Conservation (phyloP, 2,888 invertebrate species). For the Brachyptera putata region DNA sequence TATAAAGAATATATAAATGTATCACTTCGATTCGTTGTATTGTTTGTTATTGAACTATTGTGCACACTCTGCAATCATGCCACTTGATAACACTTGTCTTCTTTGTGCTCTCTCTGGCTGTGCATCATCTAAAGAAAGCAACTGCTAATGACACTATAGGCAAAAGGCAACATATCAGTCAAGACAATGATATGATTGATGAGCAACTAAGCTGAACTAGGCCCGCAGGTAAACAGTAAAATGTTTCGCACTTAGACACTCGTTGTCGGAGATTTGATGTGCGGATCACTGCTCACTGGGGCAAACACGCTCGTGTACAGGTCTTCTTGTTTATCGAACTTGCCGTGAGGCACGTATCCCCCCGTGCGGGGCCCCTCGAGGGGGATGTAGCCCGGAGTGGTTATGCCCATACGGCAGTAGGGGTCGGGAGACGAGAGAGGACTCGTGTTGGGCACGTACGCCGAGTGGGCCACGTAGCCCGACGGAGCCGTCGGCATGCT, state of each 20-base stretch:
- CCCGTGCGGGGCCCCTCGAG: constrained; percentile 32
- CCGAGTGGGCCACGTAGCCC: constrained; percentile 27
- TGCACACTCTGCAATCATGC: too few species aligned
- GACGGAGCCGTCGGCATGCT: constrained; percentile 12
- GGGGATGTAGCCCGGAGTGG: constrained; percentile 39
- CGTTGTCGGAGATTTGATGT: constrained; percentile 22
- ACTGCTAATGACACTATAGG: too few species aligned
- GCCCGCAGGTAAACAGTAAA: too few species aligned
- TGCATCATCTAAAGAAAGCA: too few species aligned
- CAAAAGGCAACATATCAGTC: not conserved
- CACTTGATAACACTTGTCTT: too few species aligned
- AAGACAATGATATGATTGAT: not conserved
- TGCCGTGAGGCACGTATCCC: constrained; percentile 42
- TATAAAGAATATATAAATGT: too few species aligned
- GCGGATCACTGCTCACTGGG: not conserved
- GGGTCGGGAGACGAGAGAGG: constrained; percentile 16
- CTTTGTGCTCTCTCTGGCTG: too few species aligned
- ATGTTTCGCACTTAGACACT: constrained; percentile 21
- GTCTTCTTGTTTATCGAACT: constrained; percentile 38
- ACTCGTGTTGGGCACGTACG: constrained; percentile 39
- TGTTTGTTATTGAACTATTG: too few species aligned
- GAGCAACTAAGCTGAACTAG: not conserved
- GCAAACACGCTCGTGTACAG: constrained; percentile 27
- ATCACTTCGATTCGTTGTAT: too few species aligned
- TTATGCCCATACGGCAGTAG: constrained; percentile 19